phyloP scores from a whole-genome alignment of 2,113 vertebrate species.

The Bubo blakistoni region DNA sequence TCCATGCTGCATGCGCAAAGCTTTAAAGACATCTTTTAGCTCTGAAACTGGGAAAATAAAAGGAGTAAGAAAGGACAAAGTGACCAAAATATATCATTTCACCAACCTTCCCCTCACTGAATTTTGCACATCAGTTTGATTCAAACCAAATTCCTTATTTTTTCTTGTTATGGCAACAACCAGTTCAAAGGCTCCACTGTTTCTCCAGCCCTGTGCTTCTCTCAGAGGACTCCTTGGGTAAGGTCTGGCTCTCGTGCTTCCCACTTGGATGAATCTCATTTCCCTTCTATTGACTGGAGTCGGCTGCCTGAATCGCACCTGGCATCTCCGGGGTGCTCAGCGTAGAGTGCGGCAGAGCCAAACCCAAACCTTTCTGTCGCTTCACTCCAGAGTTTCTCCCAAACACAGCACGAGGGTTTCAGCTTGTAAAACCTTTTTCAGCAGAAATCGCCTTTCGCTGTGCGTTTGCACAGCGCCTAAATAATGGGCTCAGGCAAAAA shows the following conservation, averaged over 20 bases:
- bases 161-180: not conserved
- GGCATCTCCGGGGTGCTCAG: not conserved
- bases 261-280: not conserved
- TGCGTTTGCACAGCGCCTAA: not conserved
- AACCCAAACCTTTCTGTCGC: not conserved
- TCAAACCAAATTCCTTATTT: not conserved
- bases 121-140: not conserved
- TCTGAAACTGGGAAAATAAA: not conserved
- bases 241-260: not conserved
- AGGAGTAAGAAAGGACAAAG: not conserved
- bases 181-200: not conserved
- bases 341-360: not conserved
- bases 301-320: not conserved
- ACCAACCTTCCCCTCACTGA: not conserved
- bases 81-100: not conserved
- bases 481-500: not conserved
- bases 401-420: not conserved
- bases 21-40: not conserved
- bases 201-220: not conserved
- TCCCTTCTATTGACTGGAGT: not conserved
- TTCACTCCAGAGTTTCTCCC: not conserved
- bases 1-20: not conserved
- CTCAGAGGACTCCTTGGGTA: not conserved
- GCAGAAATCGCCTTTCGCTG: not conserved
- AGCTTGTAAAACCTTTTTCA: not conserved